A percentile compares a stretch with the other conserved stretches of the same genome.
Evolutionary conservation across 2,797 vertebrate genomes (phyloP).

Genomic region (Chiroxiphia lanceolata): DNA sequence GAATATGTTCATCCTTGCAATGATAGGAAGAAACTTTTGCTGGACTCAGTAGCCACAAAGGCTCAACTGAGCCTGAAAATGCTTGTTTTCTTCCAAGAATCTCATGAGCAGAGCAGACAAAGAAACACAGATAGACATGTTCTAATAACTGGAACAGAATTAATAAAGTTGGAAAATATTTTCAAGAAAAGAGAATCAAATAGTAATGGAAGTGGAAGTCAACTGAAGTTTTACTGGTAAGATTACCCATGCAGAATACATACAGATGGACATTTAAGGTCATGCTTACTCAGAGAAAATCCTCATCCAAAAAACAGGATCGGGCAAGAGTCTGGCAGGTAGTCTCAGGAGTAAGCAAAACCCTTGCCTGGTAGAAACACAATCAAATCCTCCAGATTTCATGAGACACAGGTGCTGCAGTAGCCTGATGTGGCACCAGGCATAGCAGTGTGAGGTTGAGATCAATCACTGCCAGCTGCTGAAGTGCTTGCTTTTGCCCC

Average conservation of each 20-base stretch:
- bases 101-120: neutral
- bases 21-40: neutral
- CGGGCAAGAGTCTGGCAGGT: neutral
- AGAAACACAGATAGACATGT: neutral
- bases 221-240: neutral
- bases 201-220: rapidly evolving
- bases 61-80: neutral
- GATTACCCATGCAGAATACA: neutral
- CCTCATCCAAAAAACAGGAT: rapidly evolving
- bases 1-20: neutral
- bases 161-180: neutral
- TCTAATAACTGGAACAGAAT: neutral
- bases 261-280: neutral
- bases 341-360: neutral
- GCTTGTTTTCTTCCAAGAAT: neutral
- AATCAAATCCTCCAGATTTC: neutral
- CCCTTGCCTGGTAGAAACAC: neutral
- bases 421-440: rapidly evolving
- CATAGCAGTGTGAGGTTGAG: neutral
- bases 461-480: neutral
- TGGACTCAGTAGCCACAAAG: neutral
- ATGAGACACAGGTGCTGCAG: neutral
- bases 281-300: neutral
- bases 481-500: neutral
- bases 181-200: neutral